Base-by-base conservation (phyloP, 2,888 invertebrate genomes). In the Schrankia costaestrigalis region DNA sequence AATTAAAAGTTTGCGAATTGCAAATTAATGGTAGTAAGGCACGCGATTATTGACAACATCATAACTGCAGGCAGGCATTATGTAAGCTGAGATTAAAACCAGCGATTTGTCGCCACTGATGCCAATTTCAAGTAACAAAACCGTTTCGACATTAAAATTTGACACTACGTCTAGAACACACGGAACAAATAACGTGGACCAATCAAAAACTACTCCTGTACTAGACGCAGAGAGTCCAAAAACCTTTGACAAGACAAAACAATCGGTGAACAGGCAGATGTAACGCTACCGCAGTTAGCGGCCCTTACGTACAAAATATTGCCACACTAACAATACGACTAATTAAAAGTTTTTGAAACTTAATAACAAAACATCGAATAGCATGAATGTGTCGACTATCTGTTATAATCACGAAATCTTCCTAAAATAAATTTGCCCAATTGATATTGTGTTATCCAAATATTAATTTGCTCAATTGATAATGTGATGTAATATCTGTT, bases 121-220 rank as follows among this genome's bases (percentile, higher is more conserved):
- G 62, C 64, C 58, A 70, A n/a, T 65, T 71, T 71, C 71, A 77
- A 68, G 71, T 73, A 78, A 74, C 74, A 64, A 60, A 72, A 75
- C 72, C 71, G 68, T 78, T 76, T 63, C 63, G 56, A 72, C 76
- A 80, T 74, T 71, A 80, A 81, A 83, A 86, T 84, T 82, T 75
- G 82, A 84, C 71, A 74, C 83, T 80, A 60, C 45, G 57, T 55
- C 56, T 57, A 56, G 55, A 63, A 50, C 56, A 65, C 58, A 71
- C 63, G 65, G 30, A n/a, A 9, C 25, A 21, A 25, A 3, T 25
- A 35, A 34, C 19, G n/a, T 34, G 21, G 35, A 41, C 31, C 46
- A 67, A 55, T 54, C 56, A 36, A 73, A 76, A 71, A 63, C 37
- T 48, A 46, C 26, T 57, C 54, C 47, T 75, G 71, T 62, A 31